Base-by-base conservation (phyloP, 2,797 vertebrate species). In the Chrosomus eos region DNA sequence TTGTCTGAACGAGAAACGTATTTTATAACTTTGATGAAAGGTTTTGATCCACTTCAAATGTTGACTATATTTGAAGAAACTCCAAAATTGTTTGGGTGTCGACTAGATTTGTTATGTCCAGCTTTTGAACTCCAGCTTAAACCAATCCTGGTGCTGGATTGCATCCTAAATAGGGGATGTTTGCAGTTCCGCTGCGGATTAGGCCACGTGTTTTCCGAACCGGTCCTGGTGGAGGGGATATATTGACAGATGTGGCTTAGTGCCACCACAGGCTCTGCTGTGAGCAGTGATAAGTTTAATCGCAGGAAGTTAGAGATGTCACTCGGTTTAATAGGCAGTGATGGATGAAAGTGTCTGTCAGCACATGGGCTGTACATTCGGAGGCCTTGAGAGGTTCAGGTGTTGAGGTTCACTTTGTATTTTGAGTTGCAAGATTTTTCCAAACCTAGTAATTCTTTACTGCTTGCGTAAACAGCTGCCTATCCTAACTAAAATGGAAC, bases 211-310 rank as follows among this genome's bases (percentile, higher is more conserved):
- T 62, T 84, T 78, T 78, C 36, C 16, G 16, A 70, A 48, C 82
- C 28, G 16, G 82, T 79, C 74, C 82, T 84, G 82, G 74, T 84
- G 75, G 26, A 60, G 13, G 45, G 82, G 62, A 77, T 70, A 18
- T 80, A n/a, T 84, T 84, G 45, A 84, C 66, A 77, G 38, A 70
- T 60, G 64, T 77, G 81, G 82, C 82, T 53, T 23, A 68, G 26
- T 60, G 74, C 82, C 73, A 83, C 60, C 43, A 58, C 26, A 45
- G 51, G 36, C 51, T 78, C 26, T 78, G 62, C 82, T 77, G 82
- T 78, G 64, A 58, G 51, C 62, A 68, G 74, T 68, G 74, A 77
- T 84, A 84, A 78, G 33, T 78, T 78, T 55, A 84, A 70, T 84
- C 62, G 9, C 82, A 70, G 73, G 64, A 78, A 78, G 73, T 43